Percentiles rank a stretch among this genome's conserved stretches.
phyloP scores from a whole-genome alignment of 2,113 vertebrate genomes.

The Mandrillus leucophaeus region DNA sequence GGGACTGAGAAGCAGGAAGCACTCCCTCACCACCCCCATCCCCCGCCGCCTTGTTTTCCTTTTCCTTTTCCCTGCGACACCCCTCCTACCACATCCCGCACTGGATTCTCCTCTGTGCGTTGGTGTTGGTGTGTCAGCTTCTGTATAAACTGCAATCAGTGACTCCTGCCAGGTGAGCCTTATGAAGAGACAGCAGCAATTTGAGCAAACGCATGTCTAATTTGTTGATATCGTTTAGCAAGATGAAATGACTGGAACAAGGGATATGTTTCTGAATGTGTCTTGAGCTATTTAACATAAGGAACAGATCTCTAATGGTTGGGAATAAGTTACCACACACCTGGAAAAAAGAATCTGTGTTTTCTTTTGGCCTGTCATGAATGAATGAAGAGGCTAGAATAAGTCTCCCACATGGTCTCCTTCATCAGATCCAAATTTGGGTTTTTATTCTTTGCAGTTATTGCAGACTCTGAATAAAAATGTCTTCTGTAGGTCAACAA shows the following conservation, averaged over 20 bases:
- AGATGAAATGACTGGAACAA: not conserved
- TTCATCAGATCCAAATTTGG: not conserved
- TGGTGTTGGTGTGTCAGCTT: not conserved
- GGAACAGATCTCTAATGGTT: not conserved
- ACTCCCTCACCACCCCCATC: no score
- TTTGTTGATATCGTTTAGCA: not conserved
- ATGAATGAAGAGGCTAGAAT: not conserved
- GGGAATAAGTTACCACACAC: not conserved
- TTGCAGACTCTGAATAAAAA: not conserved
- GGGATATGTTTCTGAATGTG: not conserved
- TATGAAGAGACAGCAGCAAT: not conserved
- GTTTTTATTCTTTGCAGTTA: not conserved
- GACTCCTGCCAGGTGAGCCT: not conserved
- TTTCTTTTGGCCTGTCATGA: not conserved
- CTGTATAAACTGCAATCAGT: not conserved
- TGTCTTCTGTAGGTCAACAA: not conserved
- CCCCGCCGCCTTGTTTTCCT: no score
- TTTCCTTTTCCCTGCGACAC: not conserved
- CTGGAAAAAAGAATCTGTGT: not conserved
- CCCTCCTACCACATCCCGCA: not conserved
- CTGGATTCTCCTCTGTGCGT: not conserved
- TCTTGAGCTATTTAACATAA: not conserved
- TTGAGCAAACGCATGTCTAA: not conserved
- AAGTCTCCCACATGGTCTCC: not conserved
- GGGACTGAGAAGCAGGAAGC: not conserved